Percentiles rank a stretch among this genome's conserved stretches.
phyloP scores from a whole-genome alignment of 2,888 invertebrate genomes.

The Chrysina gloriosa region DNA sequence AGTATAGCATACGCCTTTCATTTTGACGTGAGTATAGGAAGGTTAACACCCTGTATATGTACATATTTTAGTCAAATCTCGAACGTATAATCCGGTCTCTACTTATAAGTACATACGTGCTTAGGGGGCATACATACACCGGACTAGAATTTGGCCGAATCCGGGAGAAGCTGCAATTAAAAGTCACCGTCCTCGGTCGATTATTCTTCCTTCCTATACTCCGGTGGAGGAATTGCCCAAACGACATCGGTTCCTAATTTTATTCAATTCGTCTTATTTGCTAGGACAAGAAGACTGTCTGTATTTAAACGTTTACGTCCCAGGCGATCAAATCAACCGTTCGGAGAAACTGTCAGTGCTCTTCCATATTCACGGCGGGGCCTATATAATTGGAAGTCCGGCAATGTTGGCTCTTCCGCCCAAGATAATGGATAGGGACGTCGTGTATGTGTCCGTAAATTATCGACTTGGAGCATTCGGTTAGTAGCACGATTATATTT shows the following conservation, averaged over 20 bases:
- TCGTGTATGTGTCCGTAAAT: slow-evolving; percentile 74
- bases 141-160: no score
- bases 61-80: no score
- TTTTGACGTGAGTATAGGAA: no score
- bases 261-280: not conserved
- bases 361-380: slow-evolving; percentile 73
- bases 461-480: slow-evolving; percentile 75
- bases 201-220: not conserved
- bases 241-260: no score
- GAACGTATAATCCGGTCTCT: no score
- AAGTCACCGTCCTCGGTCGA: not conserved
- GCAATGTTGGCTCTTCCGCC: slow-evolving; percentile 67
- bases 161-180: no score
- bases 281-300: slow-evolving; percentile 73
- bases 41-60: no score
- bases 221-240: not conserved
- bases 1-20: no score
- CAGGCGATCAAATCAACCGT: slow-evolving; percentile 52
- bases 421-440: slow-evolving; percentile 71
- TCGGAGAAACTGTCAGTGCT: slow-evolving; percentile 67
- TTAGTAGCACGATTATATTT: slow-evolving; percentile 52
- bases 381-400: slow-evolving; percentile 72
- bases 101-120: no score
- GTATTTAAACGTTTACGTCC: slow-evolving; percentile 71
- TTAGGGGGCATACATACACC: no score